Percentiles rank a stretch among this genome's conserved stretches.
phyloP scores from a whole-genome alignment of 2,113 vertebrate species.

The Poeciliopsis prolifica region DNA sequence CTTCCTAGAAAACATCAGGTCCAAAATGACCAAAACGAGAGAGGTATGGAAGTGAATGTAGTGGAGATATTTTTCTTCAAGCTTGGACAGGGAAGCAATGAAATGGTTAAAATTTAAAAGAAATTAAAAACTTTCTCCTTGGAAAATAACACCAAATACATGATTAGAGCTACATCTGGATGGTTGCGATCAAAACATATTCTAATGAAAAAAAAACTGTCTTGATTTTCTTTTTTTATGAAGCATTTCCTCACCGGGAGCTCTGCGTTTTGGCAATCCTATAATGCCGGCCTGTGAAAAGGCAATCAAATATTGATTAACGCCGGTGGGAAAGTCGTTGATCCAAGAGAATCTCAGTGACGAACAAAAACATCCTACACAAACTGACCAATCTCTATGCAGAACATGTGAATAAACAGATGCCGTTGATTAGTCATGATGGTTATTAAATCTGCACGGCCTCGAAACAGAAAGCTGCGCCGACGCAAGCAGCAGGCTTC shows the following conservation, averaged over 20 bases:
- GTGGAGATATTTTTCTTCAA: not conserved
- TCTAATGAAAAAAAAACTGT: not conserved
- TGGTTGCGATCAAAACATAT: not conserved
- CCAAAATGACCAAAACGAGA: not conserved
- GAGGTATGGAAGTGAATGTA: not conserved
- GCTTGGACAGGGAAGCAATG: not conserved
- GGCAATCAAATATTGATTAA: conserved; percentile 29
- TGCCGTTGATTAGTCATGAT: not conserved
- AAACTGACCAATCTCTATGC: not conserved
- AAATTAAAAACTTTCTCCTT: not conserved
- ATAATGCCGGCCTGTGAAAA: not conserved
- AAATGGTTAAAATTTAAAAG: not conserved
- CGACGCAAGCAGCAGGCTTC: not conserved
- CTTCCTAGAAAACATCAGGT: not conserved
- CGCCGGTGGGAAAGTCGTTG: conserved; percentile 2
- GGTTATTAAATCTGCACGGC: not conserved
- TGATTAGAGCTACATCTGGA: not conserved
- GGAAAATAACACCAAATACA: not conserved
- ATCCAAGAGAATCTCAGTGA: not conserved
- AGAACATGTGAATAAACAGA: not conserved
- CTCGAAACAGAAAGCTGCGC: not conserved
- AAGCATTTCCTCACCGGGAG: conserved; percentile 14
- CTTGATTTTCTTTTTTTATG: conserved; percentile 28
- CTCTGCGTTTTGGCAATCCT: conserved; percentile 5
- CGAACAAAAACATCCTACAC: not conserved